A percentile compares a stretch with the other conserved stretches of the same genome.
Evolutionary conservation across 2,888 invertebrate species (phyloP).

Genomic region (Drosophila pseudotalamancana): DNA sequence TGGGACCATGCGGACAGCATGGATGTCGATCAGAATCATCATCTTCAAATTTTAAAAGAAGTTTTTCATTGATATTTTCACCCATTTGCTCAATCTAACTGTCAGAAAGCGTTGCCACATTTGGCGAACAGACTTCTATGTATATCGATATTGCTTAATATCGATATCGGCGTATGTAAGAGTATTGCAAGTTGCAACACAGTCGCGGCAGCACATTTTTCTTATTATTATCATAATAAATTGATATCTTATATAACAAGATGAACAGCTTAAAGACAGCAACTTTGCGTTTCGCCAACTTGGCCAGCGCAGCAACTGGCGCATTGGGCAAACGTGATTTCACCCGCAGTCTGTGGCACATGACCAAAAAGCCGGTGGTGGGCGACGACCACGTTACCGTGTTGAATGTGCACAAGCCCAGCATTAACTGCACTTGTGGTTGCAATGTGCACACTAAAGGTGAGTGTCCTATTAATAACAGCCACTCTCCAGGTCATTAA

Average conservation of each 20-base stretch:
- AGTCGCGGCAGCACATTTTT: conserved; percentile 53
- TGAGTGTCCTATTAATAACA: conserved; percentile 76
- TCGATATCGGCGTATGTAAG: conserved; percentile 11
- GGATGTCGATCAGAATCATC: conserved; percentile 88
- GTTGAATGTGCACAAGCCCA: conserved; percentile 86
- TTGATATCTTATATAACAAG: conserved; percentile 81
- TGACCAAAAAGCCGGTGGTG: conserved; percentile 85
- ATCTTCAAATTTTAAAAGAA: conserved; percentile 70
- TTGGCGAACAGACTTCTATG: neutral
- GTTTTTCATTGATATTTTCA: conserved; percentile 41
- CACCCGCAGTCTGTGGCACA: conserved; percentile 90
- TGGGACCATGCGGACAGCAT: conserved; percentile 90
- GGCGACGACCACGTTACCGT: conserved; percentile 80
- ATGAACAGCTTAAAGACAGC: conserved; percentile 90
- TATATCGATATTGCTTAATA: conserved; percentile 5
- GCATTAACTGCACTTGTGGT: conserved; percentile 88
- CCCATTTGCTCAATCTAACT: conserved; percentile 18
- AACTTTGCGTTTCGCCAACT: conserved; percentile 85
- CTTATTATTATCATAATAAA: conserved; percentile 29
- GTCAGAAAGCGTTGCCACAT: conserved; percentile 4
- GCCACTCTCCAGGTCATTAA: neutral
- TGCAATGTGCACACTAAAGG: conserved; percentile 92
- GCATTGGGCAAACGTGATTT: conserved; percentile 87
- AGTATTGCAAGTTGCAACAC: conserved; percentile 46
- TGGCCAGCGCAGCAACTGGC: conserved; percentile 73